Evolutionary conservation across 2,797 vertebrate genomes (phyloP).

Genomic region (Rhabdophis nuchalis): DNA sequence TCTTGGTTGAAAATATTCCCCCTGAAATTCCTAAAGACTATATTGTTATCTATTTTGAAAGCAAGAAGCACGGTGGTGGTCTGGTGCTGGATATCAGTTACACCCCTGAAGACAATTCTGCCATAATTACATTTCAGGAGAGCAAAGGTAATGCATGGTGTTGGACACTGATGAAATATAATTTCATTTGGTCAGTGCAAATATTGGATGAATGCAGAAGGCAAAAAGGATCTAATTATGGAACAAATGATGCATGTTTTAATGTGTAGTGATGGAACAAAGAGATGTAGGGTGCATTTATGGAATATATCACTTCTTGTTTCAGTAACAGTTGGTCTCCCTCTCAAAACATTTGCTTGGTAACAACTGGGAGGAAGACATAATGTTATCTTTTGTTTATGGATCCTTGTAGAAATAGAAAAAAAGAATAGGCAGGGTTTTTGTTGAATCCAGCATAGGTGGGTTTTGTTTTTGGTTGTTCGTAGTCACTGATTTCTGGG

Average conservation of each 20-base stretch:
- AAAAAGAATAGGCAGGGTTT: neutral
- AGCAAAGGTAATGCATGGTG: constrained; percentile 69
- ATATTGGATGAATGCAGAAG: too few relatives aligned
- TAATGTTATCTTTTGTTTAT: neutral
- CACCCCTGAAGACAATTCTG: constrained; percentile 75
- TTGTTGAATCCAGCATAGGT: neutral
- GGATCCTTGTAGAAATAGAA: neutral
- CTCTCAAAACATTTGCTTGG: neutral
- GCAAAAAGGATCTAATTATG: too few relatives aligned
- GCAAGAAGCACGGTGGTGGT: constrained; percentile 60
- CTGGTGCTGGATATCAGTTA: constrained; percentile 51
- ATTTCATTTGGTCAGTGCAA: neutral
- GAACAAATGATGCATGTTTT: neutral
- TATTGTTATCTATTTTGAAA: constrained; percentile 80
- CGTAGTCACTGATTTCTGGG: neutral
- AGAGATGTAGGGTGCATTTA: neutral
- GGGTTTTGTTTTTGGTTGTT: neutral
- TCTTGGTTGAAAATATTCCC: constrained; percentile 78
- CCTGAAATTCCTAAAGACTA: constrained; percentile 53
- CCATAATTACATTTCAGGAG: constrained; percentile 74
- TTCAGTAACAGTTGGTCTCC: neutral
- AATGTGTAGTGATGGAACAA: neutral
- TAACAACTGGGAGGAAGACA: neutral
- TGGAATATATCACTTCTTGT: neutral
- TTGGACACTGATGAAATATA: neutral